Evolutionary conservation across 2,888 invertebrate species (phyloP), one percentile per base, ranked within the genome.

Genomic region (Ectropis crepuscularia): DNA sequence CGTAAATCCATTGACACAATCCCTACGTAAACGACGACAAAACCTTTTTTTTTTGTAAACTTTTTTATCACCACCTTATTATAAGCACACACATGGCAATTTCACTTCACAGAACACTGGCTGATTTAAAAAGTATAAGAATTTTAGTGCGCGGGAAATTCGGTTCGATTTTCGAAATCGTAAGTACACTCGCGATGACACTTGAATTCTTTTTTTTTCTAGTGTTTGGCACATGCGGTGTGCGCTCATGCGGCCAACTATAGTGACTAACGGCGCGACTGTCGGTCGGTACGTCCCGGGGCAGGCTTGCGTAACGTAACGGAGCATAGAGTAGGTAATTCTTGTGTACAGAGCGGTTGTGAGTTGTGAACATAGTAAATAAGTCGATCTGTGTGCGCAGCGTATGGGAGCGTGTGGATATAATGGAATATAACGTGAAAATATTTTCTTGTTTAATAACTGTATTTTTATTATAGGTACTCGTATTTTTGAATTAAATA

Each of bases 241-340:
- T 72, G 79, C 77, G 83, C 76, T 79, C 82, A 83, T 81, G 81
- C 85, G 81, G 80, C 80, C 71, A 85, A 85, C 82, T 82, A 85
- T 81, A 83, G 82, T 84, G 86, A 86, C 75, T 86, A 86, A 80
- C 86, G 84, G 83, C 75, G 48, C 61, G 71, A 69, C 70, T 77
- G 84, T 81, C 81, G 76, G 86, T 82, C 81, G 78, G 84, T 85
- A 76, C 85, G 85, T 83, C 81, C 78, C 85, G 81, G 82, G 82
- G 81, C 82, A 78, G 77, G 80, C 81, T 90, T 89, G 88, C 90
- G 90, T 89, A 91, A 91, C 85, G 74, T 89, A 90, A 90, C 90
- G 89, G 89, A 82, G 83, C 89, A 88, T 87, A 89, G 90, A 90
- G 88, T 89, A 89, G 83, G 81, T 81, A 77, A 80, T 77, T 77